Conservation (phyloP, 2,113 vertebrate species). For the Porphyrio hochstetteri region DNA sequence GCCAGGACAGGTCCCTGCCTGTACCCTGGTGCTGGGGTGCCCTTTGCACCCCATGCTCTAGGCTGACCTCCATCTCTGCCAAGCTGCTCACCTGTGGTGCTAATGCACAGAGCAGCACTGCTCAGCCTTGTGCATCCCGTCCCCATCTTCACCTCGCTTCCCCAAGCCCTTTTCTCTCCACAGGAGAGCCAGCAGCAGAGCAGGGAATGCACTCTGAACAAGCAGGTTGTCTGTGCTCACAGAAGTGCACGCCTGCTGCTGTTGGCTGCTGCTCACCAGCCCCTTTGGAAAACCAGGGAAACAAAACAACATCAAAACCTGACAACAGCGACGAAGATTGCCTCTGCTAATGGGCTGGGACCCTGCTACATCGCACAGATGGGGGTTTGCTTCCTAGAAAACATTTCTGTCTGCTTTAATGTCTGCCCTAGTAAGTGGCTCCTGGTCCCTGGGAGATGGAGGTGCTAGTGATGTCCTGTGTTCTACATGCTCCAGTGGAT, state of each 20-base stretch:
- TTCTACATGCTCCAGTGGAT: not conserved
- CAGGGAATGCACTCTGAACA: not conserved
- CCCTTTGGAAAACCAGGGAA: not conserved
- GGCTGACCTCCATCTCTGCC: not conserved
- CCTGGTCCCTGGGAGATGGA: not conserved
- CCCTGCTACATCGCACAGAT: not conserved
- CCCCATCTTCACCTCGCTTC: not conserved
- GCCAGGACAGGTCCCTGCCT: not conserved
- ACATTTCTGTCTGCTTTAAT: not conserved
- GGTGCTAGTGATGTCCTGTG: accelerated
- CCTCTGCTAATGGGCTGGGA: not conserved
- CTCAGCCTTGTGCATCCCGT: accelerated
- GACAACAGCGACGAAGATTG: not conserved
- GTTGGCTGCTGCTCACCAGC: not conserved
- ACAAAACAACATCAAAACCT: not conserved
- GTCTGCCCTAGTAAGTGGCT: not conserved
- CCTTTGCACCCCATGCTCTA: accelerated
- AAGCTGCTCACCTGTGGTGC: not conserved
- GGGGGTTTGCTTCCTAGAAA: not conserved
- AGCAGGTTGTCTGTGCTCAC: not conserved
- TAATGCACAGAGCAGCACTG: not conserved
- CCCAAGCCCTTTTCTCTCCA: accelerated
- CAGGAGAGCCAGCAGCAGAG: not conserved
- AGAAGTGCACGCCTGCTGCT: not conserved
- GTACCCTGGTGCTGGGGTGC: not conserved